These are phyloP conservation scores for Vanessa atalanta DNA, from an alignment of 1,140 invertebrate genomes.

Conservation along the genomic window DNA sequence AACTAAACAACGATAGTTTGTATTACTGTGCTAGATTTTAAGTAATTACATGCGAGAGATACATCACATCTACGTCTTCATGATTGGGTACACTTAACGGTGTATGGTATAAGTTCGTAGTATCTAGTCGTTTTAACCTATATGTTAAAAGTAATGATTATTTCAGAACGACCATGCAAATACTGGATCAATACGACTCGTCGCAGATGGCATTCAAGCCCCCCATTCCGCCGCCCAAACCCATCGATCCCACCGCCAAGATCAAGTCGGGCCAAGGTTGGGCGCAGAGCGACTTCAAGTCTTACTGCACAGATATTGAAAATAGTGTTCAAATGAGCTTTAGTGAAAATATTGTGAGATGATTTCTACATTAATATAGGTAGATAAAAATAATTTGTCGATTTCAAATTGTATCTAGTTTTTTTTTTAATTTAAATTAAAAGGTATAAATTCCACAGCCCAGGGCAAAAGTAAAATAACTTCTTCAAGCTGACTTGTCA, in stretches of 20 bases:
- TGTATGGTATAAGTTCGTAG: no score
- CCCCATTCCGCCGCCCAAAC: slow-evolving; percentile 81
- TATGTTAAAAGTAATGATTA: neutral
- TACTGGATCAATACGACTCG: slow-evolving; percentile 83
- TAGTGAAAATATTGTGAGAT: slow-evolving; percentile 33
- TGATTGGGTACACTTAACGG: no score
- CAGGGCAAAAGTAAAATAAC: no score
- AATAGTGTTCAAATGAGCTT: slow-evolving; percentile 44
- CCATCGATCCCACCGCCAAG: slow-evolving; percentile 30
- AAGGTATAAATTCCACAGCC: no score
- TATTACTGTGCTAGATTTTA: no score
- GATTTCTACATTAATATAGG: slow-evolving; percentile 21
- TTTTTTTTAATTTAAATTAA: no score
- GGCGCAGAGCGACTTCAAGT: slow-evolving; percentile 46
- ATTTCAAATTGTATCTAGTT: slow-evolving; percentile 6
- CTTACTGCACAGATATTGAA: slow-evolving; percentile 49
- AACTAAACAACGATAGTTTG: no score
- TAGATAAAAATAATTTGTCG: slow-evolving; percentile 16
- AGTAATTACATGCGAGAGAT: no score
- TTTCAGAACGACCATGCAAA: slow-evolving; percentile 67
- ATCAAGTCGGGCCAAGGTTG: slow-evolving; percentile 49
- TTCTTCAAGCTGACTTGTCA: no score
- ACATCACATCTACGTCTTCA: no score
- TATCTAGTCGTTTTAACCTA: neutral
- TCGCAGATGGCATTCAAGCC: slow-evolving; percentile 85